Evolutionary conservation across 2,797 vertebrate genomes (phyloP).

Genomic region (Lepidocolaptes lacrymiger): DNA sequence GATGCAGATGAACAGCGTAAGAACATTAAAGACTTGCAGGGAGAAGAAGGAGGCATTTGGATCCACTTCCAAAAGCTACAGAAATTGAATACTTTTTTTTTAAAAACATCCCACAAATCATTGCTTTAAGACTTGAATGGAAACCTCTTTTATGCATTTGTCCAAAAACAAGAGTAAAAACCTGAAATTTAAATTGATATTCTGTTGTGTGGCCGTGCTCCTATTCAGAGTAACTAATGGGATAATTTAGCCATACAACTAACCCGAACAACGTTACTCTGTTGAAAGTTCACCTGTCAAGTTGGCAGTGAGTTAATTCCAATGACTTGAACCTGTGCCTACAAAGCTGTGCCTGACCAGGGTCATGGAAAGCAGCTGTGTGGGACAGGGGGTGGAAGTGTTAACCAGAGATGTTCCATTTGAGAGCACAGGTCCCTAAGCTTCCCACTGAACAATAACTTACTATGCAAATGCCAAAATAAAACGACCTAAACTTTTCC

Average conservation of each 20-base stretch:
- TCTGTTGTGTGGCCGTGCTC: not conserved
- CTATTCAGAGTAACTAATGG: not conserved
- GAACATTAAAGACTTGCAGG: not conserved
- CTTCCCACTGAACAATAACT: conserved; percentile 17
- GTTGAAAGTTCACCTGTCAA: conserved; percentile 22
- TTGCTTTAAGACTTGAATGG: not conserved
- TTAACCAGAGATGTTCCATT: conserved; percentile 41
- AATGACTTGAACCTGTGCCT: conserved; percentile 27
- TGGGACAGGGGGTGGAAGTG: not conserved
- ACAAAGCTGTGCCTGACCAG: not conserved
- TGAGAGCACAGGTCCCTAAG: conserved; percentile 1
- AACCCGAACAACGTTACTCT: not conserved
- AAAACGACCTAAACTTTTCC: not conserved
- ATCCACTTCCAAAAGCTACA: not conserved
- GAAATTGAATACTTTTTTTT: not conserved
- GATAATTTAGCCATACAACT: conserved; percentile 35
- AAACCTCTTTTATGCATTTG: not conserved
- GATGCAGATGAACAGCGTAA: not conserved
- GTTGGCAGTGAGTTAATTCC: conserved; percentile 6
- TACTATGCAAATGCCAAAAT: conserved; percentile 47
- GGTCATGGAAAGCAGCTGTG: not conserved
- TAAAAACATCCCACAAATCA: not conserved
- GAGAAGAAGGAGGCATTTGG: not conserved
- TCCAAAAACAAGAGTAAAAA: not conserved
- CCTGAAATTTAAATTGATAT: not conserved